Evolutionary conservation across 2,888 invertebrate genomes (phyloP).

Genomic region (Coelinius sp.): DNA sequence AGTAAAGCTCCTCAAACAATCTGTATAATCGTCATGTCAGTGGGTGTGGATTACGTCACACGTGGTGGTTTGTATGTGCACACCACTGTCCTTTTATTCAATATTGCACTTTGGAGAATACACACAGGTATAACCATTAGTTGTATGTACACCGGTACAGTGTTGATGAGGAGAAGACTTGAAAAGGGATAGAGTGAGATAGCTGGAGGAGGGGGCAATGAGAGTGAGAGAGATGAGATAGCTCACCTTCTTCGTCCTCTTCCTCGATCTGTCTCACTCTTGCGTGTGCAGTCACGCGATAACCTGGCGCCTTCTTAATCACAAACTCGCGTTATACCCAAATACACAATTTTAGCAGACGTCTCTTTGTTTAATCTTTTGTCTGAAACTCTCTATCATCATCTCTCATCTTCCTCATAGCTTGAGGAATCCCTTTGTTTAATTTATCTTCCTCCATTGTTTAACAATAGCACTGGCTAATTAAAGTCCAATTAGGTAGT

Average conservation of each 20-base stretch:
- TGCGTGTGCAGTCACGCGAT: constrained; percentile 31
- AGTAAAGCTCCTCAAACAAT: background rate
- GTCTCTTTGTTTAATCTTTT: background rate
- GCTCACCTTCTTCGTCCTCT: constrained; percentile 14
- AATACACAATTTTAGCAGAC: constrained; percentile 23
- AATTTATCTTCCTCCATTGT: background rate
- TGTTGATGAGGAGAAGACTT: background rate
- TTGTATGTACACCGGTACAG: background rate
- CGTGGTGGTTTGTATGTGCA: constrained; percentile 3
- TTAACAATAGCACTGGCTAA: background rate
- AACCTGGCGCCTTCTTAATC: constrained; percentile 36
- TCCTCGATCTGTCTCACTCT: constrained; percentile 35
- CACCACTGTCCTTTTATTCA: constrained; percentile 1
- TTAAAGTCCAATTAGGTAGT: constrained; percentile 13
- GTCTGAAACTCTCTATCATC: background rate
- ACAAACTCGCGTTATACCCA: constrained; percentile 10
- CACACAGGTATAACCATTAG: background rate
- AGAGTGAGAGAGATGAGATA: background rate
- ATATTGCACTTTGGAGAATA: background rate
- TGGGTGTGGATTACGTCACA: constrained; percentile 14
- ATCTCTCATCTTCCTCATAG: background rate
- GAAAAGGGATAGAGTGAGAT: background rate
- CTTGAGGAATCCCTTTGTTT: background rate
- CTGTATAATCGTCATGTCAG: background rate
- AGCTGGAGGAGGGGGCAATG: background rate